Evolutionary conservation across 2,797 vertebrate species (phyloP), one percentile per base, ranked within the genome.

Genomic region (Spinibarbus caldwelli): DNA sequence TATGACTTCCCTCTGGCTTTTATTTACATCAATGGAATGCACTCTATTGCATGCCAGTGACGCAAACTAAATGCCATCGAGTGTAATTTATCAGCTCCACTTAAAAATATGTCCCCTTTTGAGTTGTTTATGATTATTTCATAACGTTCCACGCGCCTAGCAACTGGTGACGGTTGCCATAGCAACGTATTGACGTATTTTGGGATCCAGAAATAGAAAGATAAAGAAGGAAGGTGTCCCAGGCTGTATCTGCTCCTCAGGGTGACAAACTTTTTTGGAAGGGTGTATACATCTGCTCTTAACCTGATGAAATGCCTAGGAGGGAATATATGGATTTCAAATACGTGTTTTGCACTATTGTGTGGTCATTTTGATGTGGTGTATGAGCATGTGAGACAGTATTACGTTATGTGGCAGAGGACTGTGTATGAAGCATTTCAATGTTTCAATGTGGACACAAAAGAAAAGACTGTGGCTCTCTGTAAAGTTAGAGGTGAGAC

Each of bases 171-270:
- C 49, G 89, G 95, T 94, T 95, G 93, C 93, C 92, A 86, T 93
- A 92, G 94, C 89, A 94, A 95, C 93, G 41, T 85, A 6, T 62
- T 95, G 94, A 95, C 93, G 93, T 92, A 89, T 89, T 88, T 91
- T 29, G 72, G 77, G 79, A 89, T 86, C 93, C 92, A 91, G 91
- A 90, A 95, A 95, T 95, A 95, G 94, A 90, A 90, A 70, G 89
- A 87, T 84, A 88, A 86, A 87, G 90, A 91, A 91, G 83, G 87
- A 92, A 89, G 75, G 89, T 83, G 54, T 86, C 89, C 86, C 77
- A 80, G 66, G 78, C 88, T 86, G 76, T 87, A 84, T 88, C 84
- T 87, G 7, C n/a, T 90, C 71, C 84, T 90, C 82, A 84, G 59
- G 75, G 79, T 54, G 54, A 68, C 73, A 87, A 67, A 73, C 49